Base-by-base conservation (phyloP, 2,113 vertebrate genomes). In the Toxotes chatareus region DNA sequence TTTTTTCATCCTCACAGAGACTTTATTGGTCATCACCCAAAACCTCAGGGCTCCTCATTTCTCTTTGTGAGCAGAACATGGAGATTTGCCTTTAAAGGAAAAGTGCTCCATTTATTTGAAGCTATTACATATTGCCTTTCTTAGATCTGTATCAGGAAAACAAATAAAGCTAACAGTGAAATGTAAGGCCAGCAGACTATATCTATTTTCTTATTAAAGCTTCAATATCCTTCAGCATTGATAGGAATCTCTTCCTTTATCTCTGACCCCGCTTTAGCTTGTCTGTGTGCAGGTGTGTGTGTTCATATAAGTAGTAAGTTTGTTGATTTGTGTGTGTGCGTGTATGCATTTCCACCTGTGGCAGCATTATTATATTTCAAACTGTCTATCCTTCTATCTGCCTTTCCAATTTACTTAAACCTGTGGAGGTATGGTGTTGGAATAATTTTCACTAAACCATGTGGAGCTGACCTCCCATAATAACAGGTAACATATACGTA, bases 201-300 rank as follows among this genome's bases (percentile, higher is more conserved):
- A 92, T 94, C 88, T 92, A 84, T 93, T 90, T 93, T 94, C 92
- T 90, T 94, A 93, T 95, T 94, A 92, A 92, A 92, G 81, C 90
- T 94, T 93, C 94, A 94, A 95, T 94, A 94, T 94, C 94, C 93
- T 94, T 93, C 66, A 88, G 90, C 85, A 84, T 73, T 2, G 94
- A 94, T 95, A 93, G 56, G 17, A 80, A 94, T 94, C 94, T 93
- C 59, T 78, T 34, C 68, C 75, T 91, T 91, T 92, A 87, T 94
- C 86, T 88, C 90, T 94, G 94, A 95, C 93, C 93, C 80, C 61
- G 87, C 89, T 87, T 89, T 79, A 87, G 83, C 80, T 86, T 79
- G 86, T 88, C 79, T 83, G 53, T 73, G 67, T 85, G 80, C 27
- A 40, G 11, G 62, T 70, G 38, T 79, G 57, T 76, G 74, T 14